A percentile compares a stretch with the other conserved stretches of the same genome.
These are phyloP conservation scores for Blera fallax DNA, from an alignment of 2,888 invertebrate genomes.

Conservation along the genomic window DNA sequence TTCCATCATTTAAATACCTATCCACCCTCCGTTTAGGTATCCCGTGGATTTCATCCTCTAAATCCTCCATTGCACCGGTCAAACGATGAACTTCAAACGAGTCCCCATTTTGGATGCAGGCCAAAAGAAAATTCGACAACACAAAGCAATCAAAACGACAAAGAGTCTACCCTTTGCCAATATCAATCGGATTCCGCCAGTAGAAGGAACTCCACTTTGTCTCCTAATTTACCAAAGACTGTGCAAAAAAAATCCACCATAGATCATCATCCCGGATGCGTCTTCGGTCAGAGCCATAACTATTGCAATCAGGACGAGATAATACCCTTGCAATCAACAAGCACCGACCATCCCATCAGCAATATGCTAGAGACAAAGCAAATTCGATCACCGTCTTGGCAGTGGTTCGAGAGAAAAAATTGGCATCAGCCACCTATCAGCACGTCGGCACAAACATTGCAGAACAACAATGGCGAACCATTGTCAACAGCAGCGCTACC, in stretches of 20 bases:
- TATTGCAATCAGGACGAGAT: conserved; percentile 46
- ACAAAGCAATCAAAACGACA: conserved; percentile 38
- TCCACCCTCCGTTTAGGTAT: conserved; percentile 48
- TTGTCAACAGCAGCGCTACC: conserved; percentile 30
- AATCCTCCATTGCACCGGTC: conserved; percentile 1
- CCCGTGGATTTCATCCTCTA: neutral
- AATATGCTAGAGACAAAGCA: conserved; percentile 53
- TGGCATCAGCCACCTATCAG: conserved; percentile 50
- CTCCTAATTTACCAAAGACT: conserved; percentile 41
- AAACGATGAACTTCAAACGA: conserved; percentile 42
- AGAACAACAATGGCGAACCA: conserved; percentile 37
- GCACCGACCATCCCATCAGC: conserved; percentile 8
- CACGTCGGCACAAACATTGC: conserved; percentile 7
- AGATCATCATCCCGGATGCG: conserved; percentile 42
- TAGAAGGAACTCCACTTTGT: conserved; percentile 20
- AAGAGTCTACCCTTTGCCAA: conserved; percentile 7
- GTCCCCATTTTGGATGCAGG: conserved; percentile 16
- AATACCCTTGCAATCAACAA: conserved; percentile 42
- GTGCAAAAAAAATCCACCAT: neutral
- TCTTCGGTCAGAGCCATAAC: conserved; percentile 55
- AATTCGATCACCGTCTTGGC: conserved; percentile 70
- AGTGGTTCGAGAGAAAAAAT: conserved; percentile 64
- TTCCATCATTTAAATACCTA: conserved; percentile 7
- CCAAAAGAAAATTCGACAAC: conserved; percentile 36
- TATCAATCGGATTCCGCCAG: neutral